Conservation (phyloP, 2,113 vertebrate species). For the Potamarius usumacintae region DNA sequence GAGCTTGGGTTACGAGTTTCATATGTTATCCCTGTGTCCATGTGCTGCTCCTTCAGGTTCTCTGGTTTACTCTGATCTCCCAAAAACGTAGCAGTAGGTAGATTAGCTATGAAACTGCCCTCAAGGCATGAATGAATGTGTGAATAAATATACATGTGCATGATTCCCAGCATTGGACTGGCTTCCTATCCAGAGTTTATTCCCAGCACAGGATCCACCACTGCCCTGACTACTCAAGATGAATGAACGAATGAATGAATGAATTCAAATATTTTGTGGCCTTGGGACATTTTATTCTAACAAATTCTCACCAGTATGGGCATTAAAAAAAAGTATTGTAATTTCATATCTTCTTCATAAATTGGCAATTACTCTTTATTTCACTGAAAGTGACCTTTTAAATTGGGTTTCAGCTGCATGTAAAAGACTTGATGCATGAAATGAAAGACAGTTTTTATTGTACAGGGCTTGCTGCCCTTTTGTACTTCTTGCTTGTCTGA, state of each 20-base stretch:
- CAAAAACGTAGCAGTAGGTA: not conserved
- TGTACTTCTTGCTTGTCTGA: not conserved
- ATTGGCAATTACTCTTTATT: slow-evolving; percentile 25
- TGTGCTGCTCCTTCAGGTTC: not conserved
- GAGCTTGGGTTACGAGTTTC: not conserved
- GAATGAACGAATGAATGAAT: not conserved
- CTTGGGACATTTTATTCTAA: not conserved
- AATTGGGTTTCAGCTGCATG: slow-evolving; percentile 3
- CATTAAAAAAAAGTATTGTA: not conserved
- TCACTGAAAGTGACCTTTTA: slow-evolving; percentile 20
- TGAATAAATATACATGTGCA: not conserved
- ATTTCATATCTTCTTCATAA: slow-evolving; percentile 11
- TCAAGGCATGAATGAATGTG: not conserved
- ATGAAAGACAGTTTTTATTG: slow-evolving; percentile 1
- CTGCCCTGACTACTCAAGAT: not conserved
- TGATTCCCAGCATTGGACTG: not conserved
- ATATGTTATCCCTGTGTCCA: not conserved
- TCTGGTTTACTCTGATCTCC: not conserved
- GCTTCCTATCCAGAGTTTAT: not conserved
- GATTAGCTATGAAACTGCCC: not conserved
- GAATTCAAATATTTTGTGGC: not conserved
- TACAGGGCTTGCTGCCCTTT: not conserved
- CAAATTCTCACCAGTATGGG: not conserved
- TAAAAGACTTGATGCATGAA: not conserved
- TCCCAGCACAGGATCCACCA: not conserved